These are phyloP conservation scores for Cephus cinctus DNA, from an alignment of 1,140 invertebrate genomes.

Conservation along the genomic window DNA sequence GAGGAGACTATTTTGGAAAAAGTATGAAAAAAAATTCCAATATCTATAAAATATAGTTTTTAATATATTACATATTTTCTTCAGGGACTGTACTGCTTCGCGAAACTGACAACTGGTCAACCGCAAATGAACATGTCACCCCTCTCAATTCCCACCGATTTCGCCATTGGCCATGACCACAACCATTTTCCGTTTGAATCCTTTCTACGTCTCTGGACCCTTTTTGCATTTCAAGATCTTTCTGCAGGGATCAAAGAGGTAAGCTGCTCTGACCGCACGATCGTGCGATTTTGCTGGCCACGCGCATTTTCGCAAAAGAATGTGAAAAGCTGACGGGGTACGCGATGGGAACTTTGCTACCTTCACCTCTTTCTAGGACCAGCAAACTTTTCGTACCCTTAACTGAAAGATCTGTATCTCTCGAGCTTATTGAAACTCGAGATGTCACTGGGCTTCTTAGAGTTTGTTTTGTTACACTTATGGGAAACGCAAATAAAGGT, in stretches of 20 bases:
- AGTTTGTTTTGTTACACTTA: slow-evolving; percentile 19
- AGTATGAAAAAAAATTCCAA: no score
- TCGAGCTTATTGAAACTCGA: slow-evolving; percentile 22
- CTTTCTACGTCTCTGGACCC: slow-evolving; percentile 35
- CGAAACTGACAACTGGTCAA: slow-evolving; percentile 49
- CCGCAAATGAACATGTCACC: slow-evolving; percentile 57
- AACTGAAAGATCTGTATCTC: slow-evolving; percentile 10
- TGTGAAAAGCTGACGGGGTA: slow-evolving; percentile 24
- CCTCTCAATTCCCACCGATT: slow-evolving; percentile 46
- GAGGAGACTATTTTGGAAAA: no score
- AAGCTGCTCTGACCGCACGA: slow-evolving; percentile 22
- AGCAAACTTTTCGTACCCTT: background rate
- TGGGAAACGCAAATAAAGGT: slow-evolving; percentile 24
- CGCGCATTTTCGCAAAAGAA: slow-evolving; percentile 38
- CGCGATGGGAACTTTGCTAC: background rate
- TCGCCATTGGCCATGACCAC: slow-evolving; percentile 31
- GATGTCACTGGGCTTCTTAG: slow-evolving; percentile 20
- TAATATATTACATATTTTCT: no score
- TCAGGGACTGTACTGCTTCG: no score
- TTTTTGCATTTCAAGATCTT: slow-evolving; percentile 44
- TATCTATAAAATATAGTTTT: no score
- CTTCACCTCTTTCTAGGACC: no score
- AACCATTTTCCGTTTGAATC: slow-evolving; percentile 17
- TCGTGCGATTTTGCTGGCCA: slow-evolving; percentile 31
- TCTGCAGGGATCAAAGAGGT: slow-evolving; percentile 39